Percentiles rank a stretch among this genome's conserved stretches.
phyloP scores from a whole-genome alignment of 2,888 invertebrate genomes.

The Cecidostiba fungosa region DNA sequence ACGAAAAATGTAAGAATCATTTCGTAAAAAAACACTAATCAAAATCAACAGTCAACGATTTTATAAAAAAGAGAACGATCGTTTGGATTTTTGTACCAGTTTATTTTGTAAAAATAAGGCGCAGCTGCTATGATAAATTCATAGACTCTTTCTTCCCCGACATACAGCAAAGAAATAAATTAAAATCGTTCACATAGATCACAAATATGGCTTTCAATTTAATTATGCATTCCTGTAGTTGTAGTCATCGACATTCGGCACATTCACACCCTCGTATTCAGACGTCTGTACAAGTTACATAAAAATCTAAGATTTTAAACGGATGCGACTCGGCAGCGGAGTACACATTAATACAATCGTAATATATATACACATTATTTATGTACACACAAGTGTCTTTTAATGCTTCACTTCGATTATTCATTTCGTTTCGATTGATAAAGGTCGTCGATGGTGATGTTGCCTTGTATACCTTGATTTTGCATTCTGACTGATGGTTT shows the following conservation, averaged over 20 bases:
- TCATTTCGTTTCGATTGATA: background rate
- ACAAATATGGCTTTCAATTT: slow-evolving; percentile 19
- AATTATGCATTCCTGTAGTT: slow-evolving; percentile 39
- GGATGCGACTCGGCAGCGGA: background rate
- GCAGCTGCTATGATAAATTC: slow-evolving; percentile 46
- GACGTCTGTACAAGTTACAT: slow-evolving; percentile 41
- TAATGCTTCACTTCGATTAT: background rate
- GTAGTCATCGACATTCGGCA: slow-evolving; percentile 27
- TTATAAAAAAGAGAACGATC: slow-evolving; percentile 27
- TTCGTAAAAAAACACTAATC: background rate
- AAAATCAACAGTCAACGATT: background rate
- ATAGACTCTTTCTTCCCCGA: slow-evolving; percentile 37
- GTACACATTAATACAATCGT: slow-evolving; percentile 4
- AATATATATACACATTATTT: slow-evolving; percentile 45
- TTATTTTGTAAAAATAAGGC: slow-evolving; percentile 62
- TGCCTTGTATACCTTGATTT: slow-evolving; percentile 2
- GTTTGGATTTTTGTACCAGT: slow-evolving; percentile 48
- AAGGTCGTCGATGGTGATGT: background rate
- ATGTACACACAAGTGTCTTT: slow-evolving; percentile 47
- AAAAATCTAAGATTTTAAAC: slow-evolving; percentile 19
- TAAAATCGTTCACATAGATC: slow-evolving; percentile 47
- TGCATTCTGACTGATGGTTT: slow-evolving; percentile 63
- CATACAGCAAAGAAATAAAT: slow-evolving; percentile 47
- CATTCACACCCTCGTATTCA: slow-evolving; percentile 50
- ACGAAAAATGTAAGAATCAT: slow-evolving; percentile 9